Conservation (phyloP, 23 tunicate genomes). For the Styela plicata region DNA sequence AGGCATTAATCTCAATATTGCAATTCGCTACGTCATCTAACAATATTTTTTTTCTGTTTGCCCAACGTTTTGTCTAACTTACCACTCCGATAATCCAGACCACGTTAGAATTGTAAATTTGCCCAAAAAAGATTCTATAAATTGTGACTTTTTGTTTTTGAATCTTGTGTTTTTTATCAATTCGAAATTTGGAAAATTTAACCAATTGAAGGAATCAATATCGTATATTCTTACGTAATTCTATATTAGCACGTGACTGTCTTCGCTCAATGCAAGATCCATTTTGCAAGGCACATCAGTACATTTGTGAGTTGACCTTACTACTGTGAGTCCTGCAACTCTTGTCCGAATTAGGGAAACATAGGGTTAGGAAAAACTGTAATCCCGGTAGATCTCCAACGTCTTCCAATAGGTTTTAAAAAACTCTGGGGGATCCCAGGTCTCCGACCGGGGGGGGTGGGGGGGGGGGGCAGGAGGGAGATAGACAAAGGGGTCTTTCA, state of each 20-base stretch:
- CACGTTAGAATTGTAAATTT: constrained; percentile 24
- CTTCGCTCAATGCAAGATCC: neutral
- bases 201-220: neutral
- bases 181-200: constrained; percentile 12
- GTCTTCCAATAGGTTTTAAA: constrained; percentile 58
- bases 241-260: constrained; percentile 2
- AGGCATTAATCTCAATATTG: no score
- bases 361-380: no score
- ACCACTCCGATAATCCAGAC: constrained; percentile 22
- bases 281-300: neutral
- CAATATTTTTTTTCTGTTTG: neutral
- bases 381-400: neutral
- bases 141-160: neutral
- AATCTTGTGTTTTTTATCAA: neutral
- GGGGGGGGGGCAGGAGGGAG: no score
- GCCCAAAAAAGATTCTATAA: constrained; percentile 3
- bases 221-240: constrained; percentile 19
- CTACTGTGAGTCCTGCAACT: no score
- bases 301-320: neutral
- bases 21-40: neutral
- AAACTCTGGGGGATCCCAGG: no score
- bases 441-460: no score
- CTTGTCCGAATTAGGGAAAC: no score
- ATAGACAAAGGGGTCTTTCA: no score
- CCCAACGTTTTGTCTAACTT: neutral